These are phyloP conservation scores for Australoheros scitulus DNA, from an alignment of 2,113 vertebrate species.

Conservation along the genomic window DNA sequence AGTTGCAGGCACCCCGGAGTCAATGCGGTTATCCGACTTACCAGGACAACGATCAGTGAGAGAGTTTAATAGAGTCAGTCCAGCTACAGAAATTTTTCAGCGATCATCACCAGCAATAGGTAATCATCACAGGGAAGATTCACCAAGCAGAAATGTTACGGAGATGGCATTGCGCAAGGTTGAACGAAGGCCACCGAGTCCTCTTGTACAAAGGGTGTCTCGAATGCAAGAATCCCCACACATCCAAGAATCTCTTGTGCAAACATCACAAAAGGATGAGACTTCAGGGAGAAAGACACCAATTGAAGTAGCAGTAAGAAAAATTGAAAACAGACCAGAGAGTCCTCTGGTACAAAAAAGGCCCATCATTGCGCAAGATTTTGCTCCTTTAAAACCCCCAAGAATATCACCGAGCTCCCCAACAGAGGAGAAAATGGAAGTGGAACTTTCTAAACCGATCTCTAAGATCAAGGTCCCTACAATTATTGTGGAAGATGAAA, in stretches of 20 bases:
- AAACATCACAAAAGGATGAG: slow-evolving; percentile 59
- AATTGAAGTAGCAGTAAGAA: slow-evolving; percentile 68
- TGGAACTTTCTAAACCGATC: slow-evolving; percentile 47
- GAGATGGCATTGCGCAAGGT: slow-evolving; percentile 76
- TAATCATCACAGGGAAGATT: slow-evolving; percentile 65
- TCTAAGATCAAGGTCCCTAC: slow-evolving; percentile 71
- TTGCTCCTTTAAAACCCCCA: slow-evolving; percentile 54
- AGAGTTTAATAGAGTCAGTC: slow-evolving; percentile 67
- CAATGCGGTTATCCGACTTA: slow-evolving; percentile 77
- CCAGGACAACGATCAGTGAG: slow-evolving; percentile 74
- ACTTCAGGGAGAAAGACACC: slow-evolving; percentile 68
- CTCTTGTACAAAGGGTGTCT: slow-evolving; percentile 76
- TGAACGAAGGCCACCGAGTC: slow-evolving; percentile 78
- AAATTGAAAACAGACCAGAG: slow-evolving; percentile 77
- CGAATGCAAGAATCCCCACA: slow-evolving; percentile 70
- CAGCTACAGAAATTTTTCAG: slow-evolving; percentile 70
- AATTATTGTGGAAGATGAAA: slow-evolving; percentile 80
- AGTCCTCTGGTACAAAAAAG: slow-evolving; percentile 78
- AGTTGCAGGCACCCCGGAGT: slow-evolving; percentile 66
- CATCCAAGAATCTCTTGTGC: slow-evolving; percentile 43
- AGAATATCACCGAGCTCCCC: slow-evolving; percentile 45
- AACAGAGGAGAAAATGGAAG: slow-evolving; percentile 75
- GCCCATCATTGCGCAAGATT: slow-evolving; percentile 57
- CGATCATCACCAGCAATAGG: slow-evolving; percentile 72
- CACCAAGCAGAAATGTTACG: slow-evolving; percentile 66